Evolutionary conservation across 2,797 vertebrate species (phyloP).

Genomic region (Pantherophis alleghaniensis): DNA sequence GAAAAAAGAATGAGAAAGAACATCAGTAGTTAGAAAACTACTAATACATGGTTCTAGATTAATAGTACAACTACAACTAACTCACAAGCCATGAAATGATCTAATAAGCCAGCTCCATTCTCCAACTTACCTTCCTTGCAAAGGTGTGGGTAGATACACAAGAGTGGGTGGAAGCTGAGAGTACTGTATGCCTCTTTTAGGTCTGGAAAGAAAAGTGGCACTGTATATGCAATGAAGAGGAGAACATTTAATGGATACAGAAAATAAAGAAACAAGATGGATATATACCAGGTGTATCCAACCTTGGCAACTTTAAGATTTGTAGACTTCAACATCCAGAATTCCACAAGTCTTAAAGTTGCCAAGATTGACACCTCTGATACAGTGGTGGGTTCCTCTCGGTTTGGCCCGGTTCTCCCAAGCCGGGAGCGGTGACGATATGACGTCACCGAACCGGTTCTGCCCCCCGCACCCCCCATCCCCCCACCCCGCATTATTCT

Average conservation of each 20-base stretch:
- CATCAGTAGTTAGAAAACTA: neutral
- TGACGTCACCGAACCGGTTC: too few relatives aligned
- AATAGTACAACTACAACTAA: neutral
- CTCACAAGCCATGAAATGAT: neutral
- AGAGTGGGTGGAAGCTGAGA: neutral
- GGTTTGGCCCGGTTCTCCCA: too few relatives aligned
- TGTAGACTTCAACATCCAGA: neutral
- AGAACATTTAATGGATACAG: neutral
- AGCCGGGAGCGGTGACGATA: too few relatives aligned
- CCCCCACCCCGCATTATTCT: too few relatives aligned
- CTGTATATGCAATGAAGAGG: neutral
- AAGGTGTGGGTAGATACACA: neutral
- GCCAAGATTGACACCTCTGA: too few relatives aligned
- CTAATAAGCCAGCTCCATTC: neutral
- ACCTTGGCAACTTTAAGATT: neutral
- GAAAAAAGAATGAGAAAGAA: neutral
- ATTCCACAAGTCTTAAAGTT: neutral
- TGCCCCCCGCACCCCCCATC: too few relatives aligned
- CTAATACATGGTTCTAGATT: neutral
- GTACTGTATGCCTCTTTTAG: neutral
- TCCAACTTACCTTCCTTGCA: neutral
- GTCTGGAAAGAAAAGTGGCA: neutral
- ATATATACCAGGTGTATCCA: neutral
- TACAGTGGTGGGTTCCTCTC: too few relatives aligned
- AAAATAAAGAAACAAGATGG: neutral